Base-by-base conservation (phyloP, 2,888 invertebrate genomes). In the Spisula solida region DNA sequence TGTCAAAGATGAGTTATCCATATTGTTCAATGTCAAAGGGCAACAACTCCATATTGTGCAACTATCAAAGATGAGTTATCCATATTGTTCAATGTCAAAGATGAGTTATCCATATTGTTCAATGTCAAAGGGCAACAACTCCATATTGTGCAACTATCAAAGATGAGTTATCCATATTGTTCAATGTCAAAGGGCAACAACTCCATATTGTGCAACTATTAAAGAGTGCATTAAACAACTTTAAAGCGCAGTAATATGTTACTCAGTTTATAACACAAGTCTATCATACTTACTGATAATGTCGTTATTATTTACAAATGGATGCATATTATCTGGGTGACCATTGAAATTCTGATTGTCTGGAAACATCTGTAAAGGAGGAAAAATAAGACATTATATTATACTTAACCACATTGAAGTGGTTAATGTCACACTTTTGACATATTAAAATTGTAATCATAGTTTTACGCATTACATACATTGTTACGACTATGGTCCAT, bases 321-420 rank as follows among this genome's bases (percentile, higher is more conserved):
- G 94, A 81, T 93, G 94, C 92, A 94, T 92, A 82, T 92, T 93
- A 31, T 92, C 93, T 87, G 88, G 87, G 78, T 93, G 94, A 55
- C 93, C 93, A 81, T 94, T 94, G 85, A 92, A 94, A 81, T 90
- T 92, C 87, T 94, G 94, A 81, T 87, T 89, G 47, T 95, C 94
- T 18, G 89, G 41, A 88, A 92, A 95, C 90, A 94, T 92, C 94
- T 95, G 93, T 87, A 94, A 94, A 8, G 84, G n/a, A 81, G 47
- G 48, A 80, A 34, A 31, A 29, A 41, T 18, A 34, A 18, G 1
- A 34, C 20, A 41, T 5, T 41, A 5, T 2, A 8, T 2, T 5
- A 41, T 41, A 5, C 4, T 8, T 5, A 41, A 41, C 41, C 2
- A 41, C 8, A 41, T 8, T 41, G 41, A 41, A 41, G 41, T 41